phyloP scores from a whole-genome alignment of 1,140 invertebrate genomes.

The Micrasema minimum region DNA sequence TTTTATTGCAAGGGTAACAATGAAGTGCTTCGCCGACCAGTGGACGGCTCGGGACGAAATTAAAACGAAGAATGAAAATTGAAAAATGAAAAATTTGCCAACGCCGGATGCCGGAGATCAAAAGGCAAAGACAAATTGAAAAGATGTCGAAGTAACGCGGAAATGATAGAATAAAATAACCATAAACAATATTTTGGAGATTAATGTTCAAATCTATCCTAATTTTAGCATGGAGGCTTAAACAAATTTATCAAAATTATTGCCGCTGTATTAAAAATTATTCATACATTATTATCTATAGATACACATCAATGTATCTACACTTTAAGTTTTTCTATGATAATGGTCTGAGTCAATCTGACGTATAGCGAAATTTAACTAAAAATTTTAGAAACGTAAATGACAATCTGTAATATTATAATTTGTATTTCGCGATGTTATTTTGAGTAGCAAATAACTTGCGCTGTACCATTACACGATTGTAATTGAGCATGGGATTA shows the following conservation, averaged over 20 bases:
- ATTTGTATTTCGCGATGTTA: neutral
- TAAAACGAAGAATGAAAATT: neutral
- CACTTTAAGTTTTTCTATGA: slow-evolving; percentile 3
- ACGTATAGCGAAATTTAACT: neutral
- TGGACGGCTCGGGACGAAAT: slow-evolving; percentile 2
- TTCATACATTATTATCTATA: slow-evolving; percentile 3
- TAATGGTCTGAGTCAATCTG: no score
- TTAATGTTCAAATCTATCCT: neutral
- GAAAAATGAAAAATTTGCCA: no score
- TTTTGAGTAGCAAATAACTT: neutral
- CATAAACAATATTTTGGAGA: slow-evolving; percentile 20
- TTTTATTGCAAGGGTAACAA: slow-evolving; percentile 1
- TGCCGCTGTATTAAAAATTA: neutral
- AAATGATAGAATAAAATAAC: neutral
- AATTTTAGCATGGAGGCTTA: neutral
- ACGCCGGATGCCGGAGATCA: slow-evolving; percentile 8
- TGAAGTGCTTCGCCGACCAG: neutral
- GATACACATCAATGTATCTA: no score
- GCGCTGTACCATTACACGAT: neutral
- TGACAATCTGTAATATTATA: slow-evolving; percentile 1
- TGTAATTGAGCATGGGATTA: slow-evolving; percentile 13
- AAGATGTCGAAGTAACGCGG: no score
- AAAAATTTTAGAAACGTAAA: slow-evolving; percentile 20
- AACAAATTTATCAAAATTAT: neutral
- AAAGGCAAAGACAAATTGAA: neutral